phyloP scores from a whole-genome alignment of 2,888 invertebrate genomes.

The Gymnocheta viridis region DNA sequence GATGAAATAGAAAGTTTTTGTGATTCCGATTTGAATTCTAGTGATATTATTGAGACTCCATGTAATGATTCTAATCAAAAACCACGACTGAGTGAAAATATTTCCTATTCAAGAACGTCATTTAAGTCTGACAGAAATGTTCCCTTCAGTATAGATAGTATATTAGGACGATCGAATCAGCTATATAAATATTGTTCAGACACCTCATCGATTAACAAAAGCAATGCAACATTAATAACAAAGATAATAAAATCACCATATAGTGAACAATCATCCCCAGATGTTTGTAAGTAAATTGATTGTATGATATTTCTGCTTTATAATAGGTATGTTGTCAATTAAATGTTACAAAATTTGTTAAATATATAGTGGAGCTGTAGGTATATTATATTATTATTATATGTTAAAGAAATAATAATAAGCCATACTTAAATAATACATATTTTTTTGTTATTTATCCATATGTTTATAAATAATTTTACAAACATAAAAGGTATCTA shows the following conservation, averaged over 20 bases:
- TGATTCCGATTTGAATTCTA: constrained; percentile 32
- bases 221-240: not conserved
- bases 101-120: not conserved
- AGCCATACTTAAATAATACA: no score
- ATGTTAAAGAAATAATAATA: no score
- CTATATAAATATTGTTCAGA: constrained; percentile 18
- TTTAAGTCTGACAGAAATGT: constrained; percentile 24
- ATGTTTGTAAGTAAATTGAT: constrained; percentile 36
- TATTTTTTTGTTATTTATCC: no score
- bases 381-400: no score
- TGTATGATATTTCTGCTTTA: no score
- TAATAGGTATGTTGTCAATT: no score
- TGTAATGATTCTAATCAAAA: not conserved
- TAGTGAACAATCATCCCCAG: not conserved
- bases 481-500: no score
- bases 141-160: constrained; percentile 51
- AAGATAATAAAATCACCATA: not conserved
- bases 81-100: not conserved
- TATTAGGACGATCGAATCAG: constrained; percentile 35
- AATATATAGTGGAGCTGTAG: no score
- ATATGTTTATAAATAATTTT: no score
- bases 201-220: not conserved
- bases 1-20: constrained; percentile 35
- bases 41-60: constrained; percentile 3
- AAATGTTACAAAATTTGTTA: no score